A percentile compares a stretch with the other conserved stretches of the same genome.
Evolutionary conservation across 35 echinoderm and acorn worm genomes (phyloP).

Genomic region (Lytechinus variegatus): DNA sequence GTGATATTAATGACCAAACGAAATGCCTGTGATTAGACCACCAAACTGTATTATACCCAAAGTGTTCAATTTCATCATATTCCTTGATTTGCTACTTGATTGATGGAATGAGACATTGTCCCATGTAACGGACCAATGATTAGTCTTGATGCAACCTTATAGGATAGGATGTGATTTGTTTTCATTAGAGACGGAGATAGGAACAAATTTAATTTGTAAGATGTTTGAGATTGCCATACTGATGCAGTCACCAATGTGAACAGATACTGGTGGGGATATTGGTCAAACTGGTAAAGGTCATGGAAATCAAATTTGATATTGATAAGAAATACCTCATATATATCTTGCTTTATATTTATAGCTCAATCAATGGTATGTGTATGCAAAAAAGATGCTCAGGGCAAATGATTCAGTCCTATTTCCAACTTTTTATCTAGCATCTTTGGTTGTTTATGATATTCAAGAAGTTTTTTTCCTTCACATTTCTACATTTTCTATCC

Average conservation of each 20-base stretch:
- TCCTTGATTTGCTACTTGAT: background rate
- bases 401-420: too few species aligned
- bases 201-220: slow-evolving; percentile 15
- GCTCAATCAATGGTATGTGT: too few species aligned
- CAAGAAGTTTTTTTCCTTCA: too few species aligned
- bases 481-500: too few species aligned
- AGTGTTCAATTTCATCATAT: background rate
- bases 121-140: background rate
- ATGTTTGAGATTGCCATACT: background rate
- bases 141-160: background rate
- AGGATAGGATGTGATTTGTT: slow-evolving; percentile 10
- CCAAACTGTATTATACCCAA: background rate
- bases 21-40: background rate
- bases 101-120: background rate
- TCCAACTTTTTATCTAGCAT: too few species aligned
- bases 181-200: background rate
- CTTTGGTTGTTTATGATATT: too few species aligned
- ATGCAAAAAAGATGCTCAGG: too few species aligned
- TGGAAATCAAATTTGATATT: background rate
- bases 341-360: too few species aligned
- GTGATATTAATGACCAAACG: slow-evolving; percentile 12
- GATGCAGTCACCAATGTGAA: background rate
- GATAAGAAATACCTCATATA: background rate
- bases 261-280: background rate
- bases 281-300: background rate